Conservation (phyloP, 2,797 vertebrate species). For the Muscicapa comitata region DNA sequence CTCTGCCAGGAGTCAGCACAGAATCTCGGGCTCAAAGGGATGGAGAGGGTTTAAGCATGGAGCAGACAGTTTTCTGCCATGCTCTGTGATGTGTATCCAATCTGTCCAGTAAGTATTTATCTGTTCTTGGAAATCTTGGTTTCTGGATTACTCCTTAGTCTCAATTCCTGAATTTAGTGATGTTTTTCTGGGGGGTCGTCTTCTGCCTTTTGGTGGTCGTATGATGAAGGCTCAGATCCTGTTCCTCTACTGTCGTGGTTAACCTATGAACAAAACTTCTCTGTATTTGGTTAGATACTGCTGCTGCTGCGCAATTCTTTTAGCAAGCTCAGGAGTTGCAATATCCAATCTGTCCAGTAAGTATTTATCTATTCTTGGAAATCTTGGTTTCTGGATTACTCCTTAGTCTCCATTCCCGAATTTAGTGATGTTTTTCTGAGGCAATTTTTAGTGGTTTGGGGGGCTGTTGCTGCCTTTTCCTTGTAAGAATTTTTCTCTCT, state of each 20-base stretch:
- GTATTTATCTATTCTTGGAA: background rate
- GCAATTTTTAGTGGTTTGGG: background rate
- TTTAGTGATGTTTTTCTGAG: background rate
- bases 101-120: too few relatives aligned
- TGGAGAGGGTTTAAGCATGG: background rate
- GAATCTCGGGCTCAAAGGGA: fast-evolving
- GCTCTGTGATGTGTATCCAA: background rate
- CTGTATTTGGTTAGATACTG: too few relatives aligned
- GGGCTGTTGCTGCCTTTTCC: background rate
- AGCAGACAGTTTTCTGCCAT: background rate
- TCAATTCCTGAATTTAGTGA: too few relatives aligned
- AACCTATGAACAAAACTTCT: too few relatives aligned
- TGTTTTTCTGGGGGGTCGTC: too few relatives aligned
- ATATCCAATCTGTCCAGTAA: background rate
- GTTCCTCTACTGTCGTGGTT: too few relatives aligned
- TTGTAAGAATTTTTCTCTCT: background rate
- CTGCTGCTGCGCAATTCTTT: too few relatives aligned
- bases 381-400: background rate
- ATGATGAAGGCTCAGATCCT: too few relatives aligned
- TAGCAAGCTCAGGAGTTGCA: too few relatives aligned
- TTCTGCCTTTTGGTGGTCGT: too few relatives aligned
- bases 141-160: too few relatives aligned
- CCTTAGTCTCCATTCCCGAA: background rate
- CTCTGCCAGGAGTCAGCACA: background rate
- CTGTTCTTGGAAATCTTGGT: too few relatives aligned